phyloP scores from a whole-genome alignment of 1,140 invertebrate genomes.

The Pissodes strobi region DNA sequence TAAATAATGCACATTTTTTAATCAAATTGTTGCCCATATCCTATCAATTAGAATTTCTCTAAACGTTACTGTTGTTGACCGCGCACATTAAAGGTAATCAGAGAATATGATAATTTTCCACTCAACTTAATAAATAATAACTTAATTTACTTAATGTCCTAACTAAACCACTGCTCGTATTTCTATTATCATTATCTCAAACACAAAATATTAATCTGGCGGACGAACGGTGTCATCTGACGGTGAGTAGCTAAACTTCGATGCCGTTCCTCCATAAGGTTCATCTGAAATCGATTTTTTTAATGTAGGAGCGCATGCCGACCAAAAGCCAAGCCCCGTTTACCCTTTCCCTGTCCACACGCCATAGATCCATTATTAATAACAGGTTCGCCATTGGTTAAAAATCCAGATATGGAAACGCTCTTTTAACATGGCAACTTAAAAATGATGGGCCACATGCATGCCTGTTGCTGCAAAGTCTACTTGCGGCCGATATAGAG shows the following conservation, averaged over 20 bases:
- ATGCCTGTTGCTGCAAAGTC: not conserved
- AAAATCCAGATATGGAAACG: slow-evolving; percentile 6
- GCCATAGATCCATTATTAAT: slow-evolving; percentile 1
- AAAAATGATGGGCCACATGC: slow-evolving; percentile 8
- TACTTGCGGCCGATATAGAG: not conserved
- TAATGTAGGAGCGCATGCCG: not conserved
- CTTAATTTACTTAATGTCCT: not conserved
- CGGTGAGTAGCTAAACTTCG: not conserved
- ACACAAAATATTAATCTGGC: not conserved
- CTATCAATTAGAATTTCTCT: too few species aligned
- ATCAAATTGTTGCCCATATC: too few species aligned
- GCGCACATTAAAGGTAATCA: too few species aligned
- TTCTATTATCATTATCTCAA: not conserved
- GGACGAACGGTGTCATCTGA: not conserved
- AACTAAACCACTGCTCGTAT: not conserved
- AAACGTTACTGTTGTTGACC: too few species aligned
- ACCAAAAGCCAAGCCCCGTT: not conserved
- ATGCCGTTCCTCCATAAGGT: not conserved
- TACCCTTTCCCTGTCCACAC: not conserved
- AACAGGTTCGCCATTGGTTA: not conserved
- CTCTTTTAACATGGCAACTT: slow-evolving; percentile 9
- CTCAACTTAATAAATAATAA: not conserved
- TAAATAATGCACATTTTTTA: too few species aligned
- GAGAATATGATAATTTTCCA: not conserved
- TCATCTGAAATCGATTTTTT: not conserved